These are phyloP conservation scores for Onychomys leucogaster DNA, from an alignment of 2,797 vertebrate genomes.

Conservation along the genomic window DNA sequence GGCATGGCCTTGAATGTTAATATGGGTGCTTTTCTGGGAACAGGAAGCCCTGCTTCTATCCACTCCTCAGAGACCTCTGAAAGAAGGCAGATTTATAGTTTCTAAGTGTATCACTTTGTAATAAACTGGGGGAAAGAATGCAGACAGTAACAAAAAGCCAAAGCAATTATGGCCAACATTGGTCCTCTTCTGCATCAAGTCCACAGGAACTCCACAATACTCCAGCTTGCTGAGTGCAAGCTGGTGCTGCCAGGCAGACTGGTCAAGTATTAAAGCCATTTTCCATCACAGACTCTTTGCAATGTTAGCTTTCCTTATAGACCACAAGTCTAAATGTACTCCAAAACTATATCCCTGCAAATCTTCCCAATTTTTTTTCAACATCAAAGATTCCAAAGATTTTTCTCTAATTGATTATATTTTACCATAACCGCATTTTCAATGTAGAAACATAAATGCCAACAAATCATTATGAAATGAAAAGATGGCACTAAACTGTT, in stretches of 20 bases:
- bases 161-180: neutral
- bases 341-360: neutral
- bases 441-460: neutral
- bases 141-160: neutral
- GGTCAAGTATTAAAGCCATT: neutral
- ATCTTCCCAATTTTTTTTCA: constrained; percentile 3
- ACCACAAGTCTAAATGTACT: neutral
- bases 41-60: neutral
- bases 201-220: neutral
- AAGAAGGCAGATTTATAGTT: neutral
- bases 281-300: neutral
- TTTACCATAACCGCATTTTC: constrained; percentile 50
- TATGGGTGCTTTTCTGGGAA: neutral
- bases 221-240: neutral
- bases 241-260: neutral
- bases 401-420: neutral
- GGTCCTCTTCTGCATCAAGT: neutral
- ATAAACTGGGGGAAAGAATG: neutral
- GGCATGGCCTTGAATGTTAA: neutral
- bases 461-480: constrained; percentile 41
- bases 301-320: neutral
- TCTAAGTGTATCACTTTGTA: neutral
- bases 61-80: neutral
- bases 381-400: neutral
- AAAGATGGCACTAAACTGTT: constrained; percentile 4